Evolutionary conservation across 2,888 invertebrate genomes (phyloP).

Genomic region (Erpobdella octoculata): DNA sequence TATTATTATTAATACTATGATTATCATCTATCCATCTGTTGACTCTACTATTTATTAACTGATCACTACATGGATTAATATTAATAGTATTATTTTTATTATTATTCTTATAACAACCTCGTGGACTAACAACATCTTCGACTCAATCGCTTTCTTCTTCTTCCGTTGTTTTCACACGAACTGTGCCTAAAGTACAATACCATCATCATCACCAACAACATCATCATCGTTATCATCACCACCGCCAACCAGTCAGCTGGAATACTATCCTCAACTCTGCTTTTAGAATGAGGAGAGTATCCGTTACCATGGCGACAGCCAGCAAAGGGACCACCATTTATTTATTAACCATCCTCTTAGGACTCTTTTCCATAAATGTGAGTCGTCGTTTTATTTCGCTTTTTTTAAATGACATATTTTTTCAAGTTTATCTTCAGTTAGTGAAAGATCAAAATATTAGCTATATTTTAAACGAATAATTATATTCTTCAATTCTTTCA

Average conservation of each 20-base stretch:
- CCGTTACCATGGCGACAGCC: too few relatives aligned
- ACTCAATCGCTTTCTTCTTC: background rate
- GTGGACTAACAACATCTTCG: background rate
- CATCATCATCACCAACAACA: background rate
- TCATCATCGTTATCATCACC: background rate
- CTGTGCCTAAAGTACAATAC: background rate
- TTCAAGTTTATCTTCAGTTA: too few relatives aligned
- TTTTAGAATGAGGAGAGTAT: too few relatives aligned
- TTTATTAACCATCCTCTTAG: too few relatives aligned
- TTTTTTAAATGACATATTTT: too few relatives aligned
- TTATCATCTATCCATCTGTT: background rate
- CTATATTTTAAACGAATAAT: background rate
- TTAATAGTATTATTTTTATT: background rate
- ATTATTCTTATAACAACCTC: background rate
- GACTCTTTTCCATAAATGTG: too few relatives aligned
- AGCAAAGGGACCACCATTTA: too few relatives aligned
- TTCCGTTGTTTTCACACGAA: background rate
- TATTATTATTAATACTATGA: background rate
- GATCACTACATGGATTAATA: background rate
- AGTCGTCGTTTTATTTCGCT: too few relatives aligned
- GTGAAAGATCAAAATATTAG: background rate
- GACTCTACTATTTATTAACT: background rate
- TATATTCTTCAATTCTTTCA: background rate
- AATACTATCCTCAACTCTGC: background rate
- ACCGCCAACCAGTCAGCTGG: background rate